Base-by-base conservation (phyloP, 1,140 invertebrate genomes). In the Penaeus japonicus region DNA sequence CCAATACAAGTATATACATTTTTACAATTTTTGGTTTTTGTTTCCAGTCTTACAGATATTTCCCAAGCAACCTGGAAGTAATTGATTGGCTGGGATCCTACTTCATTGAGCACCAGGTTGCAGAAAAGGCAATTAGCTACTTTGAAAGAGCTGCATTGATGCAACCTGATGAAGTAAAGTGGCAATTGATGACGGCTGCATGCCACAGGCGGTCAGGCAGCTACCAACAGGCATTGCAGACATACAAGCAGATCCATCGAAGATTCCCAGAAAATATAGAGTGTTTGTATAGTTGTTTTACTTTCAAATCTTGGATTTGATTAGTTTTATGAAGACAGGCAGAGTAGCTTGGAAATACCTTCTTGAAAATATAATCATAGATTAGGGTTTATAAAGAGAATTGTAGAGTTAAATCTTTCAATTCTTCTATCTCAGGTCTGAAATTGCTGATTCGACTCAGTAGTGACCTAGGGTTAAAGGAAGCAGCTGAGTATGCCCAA, bases 41-140 rank as follows among this genome's bases (percentile, higher is more conserved):
- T 30, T 59, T 93, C 89, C 90, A 97, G 95, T 96, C 97, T 7
- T 97, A 96, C 92, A 95, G 97, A 91, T 96, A 96, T 92, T 97
- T 96, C 92, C 97, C 98, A 79, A 96, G 96, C 57, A 97, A 97
- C 93, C 95, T 98, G 73, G 95, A 95, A 85, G 97, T 97, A 0
- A 96, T 99, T 86, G 96, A 98, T 92, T 99, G 97, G 95, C 94
- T 99, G 39, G 97, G 96, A 70, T 96, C 96, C 0, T 98, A 98
- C 92, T 98, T 97, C 91, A 96, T 98, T 84, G 96, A 98, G 91
- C 87, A 88, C 53, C 89, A 91, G 65, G 90, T 91, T 22, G 89
- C 96, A 62, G 98, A 99, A 92, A 98, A 98, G 93, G 97, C 98
- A 5, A 94, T 98, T 62, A 94, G 93, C 32, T 98, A 97, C 92